A percentile compares a stretch with the other conserved stretches of the same genome.
Evolutionary conservation across 2,797 vertebrate genomes (phyloP).

Genomic region (Neopelma chrysocephalum): DNA sequence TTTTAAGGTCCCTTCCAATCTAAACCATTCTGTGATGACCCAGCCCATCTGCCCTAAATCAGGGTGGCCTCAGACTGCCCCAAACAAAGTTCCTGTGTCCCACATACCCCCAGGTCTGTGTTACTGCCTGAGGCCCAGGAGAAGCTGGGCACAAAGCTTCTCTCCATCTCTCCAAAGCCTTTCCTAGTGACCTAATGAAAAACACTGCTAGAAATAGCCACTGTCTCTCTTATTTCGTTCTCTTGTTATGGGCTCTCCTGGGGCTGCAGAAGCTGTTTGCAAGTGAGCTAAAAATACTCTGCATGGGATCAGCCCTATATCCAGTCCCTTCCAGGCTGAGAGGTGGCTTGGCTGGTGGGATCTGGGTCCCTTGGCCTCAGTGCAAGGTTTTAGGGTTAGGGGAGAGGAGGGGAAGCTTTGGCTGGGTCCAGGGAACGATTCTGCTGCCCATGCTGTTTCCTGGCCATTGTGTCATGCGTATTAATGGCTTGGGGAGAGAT

Average conservation of each 20-base stretch:
- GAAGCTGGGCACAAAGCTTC: neutral
- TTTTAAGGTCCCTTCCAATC: neutral
- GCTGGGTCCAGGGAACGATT: neutral
- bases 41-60: neutral
- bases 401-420: neutral
- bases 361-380: neutral
- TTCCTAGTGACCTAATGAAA: slow-evolving; percentile 19
- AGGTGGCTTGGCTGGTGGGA: neutral
- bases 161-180: neutral
- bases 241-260: slow-evolving; percentile 9
- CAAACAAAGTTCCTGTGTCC: neutral
- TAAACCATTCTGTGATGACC: neutral
- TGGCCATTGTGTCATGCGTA: neutral
- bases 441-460: neutral
- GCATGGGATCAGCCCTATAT: slow-evolving; percentile 5
- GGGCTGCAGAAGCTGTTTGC: neutral
- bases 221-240: neutral
- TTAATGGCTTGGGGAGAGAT: neutral
- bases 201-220: slow-evolving; percentile 47
- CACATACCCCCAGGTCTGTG: neutral
- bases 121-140: neutral
- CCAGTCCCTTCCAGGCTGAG: neutral
- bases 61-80: neutral
- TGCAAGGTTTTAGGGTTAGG: neutral
- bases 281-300: slow-evolving; percentile 25